Evolutionary conservation across 2,888 invertebrate species (phyloP).

Genomic region (Taenaris catops): DNA sequence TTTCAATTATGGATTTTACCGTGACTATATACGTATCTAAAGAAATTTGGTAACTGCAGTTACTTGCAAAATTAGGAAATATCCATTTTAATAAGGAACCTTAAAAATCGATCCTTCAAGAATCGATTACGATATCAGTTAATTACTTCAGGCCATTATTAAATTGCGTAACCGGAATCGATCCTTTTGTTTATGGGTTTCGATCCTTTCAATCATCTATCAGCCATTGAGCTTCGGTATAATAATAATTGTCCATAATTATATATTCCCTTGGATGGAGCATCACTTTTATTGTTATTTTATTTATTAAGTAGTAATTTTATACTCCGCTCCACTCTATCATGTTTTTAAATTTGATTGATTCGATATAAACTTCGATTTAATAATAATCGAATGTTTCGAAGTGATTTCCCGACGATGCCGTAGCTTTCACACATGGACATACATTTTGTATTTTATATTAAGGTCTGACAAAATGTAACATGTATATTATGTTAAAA

Average conservation of each 20-base stretch:
- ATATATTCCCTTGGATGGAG: slow-evolving; percentile 74
- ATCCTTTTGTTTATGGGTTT: slow-evolving; percentile 76
- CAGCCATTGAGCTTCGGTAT: slow-evolving; percentile 74
- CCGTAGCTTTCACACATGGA: slow-evolving; percentile 44
- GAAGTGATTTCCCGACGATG: slow-evolving; percentile 46
- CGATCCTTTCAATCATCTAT: slow-evolving; percentile 79
- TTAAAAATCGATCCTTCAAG: slow-evolving; percentile 31
- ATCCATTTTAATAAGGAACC: slow-evolving; percentile 15
- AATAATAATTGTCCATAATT: slow-evolving; percentile 80
- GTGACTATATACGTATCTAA: too few species aligned
- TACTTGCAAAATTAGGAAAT: neutral
- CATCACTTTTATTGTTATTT: slow-evolving; percentile 80
- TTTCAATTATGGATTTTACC: too few species aligned
- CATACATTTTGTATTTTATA: neutral
- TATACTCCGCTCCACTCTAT: slow-evolving; percentile 70
- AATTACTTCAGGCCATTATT: slow-evolving; percentile 69
- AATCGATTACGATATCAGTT: slow-evolving; percentile 56
- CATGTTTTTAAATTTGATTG: slow-evolving; percentile 77
- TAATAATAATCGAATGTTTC: slow-evolving; percentile 69
- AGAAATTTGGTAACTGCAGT: neutral
- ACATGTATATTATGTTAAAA: too few species aligned
- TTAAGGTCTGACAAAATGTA: too few species aligned
- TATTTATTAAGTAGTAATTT: slow-evolving; percentile 80
- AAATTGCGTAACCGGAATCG: slow-evolving; percentile 74
- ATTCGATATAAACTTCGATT: slow-evolving; percentile 78